These are phyloP conservation scores for Temnothorax rugatulus DNA, from an alignment of 2,888 invertebrate genomes.

Conservation along the genomic window DNA sequence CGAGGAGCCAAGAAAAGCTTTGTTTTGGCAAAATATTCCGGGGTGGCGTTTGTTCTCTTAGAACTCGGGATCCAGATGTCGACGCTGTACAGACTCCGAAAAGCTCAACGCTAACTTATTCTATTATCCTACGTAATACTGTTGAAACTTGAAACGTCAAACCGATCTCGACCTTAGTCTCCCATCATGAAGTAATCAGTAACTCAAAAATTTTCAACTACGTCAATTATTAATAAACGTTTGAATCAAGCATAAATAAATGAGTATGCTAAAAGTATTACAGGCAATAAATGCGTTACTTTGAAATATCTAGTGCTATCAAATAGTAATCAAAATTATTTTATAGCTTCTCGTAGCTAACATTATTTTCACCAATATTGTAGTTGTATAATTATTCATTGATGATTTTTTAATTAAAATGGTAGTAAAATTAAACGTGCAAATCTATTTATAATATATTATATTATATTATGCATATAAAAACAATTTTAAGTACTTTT, in stretches of 20 bases:
- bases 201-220: neutral
- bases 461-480: neutral
- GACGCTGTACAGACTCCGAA: constrained; percentile 57
- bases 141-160: constrained; percentile 4
- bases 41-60: constrained; percentile 45
- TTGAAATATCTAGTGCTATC: neutral
- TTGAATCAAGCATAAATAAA: constrained; percentile 16
- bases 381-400: neutral
- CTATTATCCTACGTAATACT: constrained; percentile 8
- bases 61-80: constrained; percentile 67
- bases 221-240: constrained; percentile 11
- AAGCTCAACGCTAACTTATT: constrained; percentile 13
- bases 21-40: constrained; percentile 69
- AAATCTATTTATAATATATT: neutral
- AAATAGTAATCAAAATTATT: neutral
- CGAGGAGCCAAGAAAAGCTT: constrained; percentile 72
- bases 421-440: neutral
- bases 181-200: neutral
- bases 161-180: neutral
- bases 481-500: neutral
- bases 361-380: neutral
- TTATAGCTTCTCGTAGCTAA: neutral
- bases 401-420: neutral
- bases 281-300: neutral
- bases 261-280: neutral